Conservation (phyloP, 2,888 invertebrate species). For the Alentia gelatinosa region DNA sequence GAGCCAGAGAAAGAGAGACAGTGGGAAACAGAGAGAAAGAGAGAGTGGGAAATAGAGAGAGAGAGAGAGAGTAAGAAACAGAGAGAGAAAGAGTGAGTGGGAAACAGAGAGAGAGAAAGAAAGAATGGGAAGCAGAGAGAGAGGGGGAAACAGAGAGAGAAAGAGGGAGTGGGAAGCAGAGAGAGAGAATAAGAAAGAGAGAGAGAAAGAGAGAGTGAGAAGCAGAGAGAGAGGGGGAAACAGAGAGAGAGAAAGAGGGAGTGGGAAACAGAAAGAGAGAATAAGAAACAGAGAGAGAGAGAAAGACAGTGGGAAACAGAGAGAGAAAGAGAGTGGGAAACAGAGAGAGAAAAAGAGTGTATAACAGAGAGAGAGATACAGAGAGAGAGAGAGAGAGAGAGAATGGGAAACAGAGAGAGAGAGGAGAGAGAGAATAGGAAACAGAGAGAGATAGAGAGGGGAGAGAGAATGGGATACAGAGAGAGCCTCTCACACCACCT, state of each 20-base stretch:
- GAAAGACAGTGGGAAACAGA: neutral
- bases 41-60: neutral
- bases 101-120: neutral
- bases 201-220: neutral
- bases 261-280: neutral
- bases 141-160: neutral
- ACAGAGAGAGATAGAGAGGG: too few relatives aligned
- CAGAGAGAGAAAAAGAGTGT: neutral
- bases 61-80: neutral
- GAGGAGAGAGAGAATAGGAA: too few relatives aligned
- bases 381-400: too few relatives aligned
- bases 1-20: neutral
- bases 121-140: too few relatives aligned
- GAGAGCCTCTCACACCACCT: neutral
- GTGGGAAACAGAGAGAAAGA: neutral
- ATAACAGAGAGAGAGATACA: too few relatives aligned
- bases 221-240: too few relatives aligned
- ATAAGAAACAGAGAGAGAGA: neutral
- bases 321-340: neutral
- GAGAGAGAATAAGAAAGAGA: neutral
- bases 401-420: too few relatives aligned
- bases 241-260: neutral
- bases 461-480: neutral
- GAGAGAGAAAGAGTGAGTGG: neutral
- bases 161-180: neutral